Percentiles rank a stretch among this genome's conserved stretches.
Evolutionary conservation across 2,888 invertebrate genomes (phyloP).

Genomic region (Spodoptera picta): DNA sequence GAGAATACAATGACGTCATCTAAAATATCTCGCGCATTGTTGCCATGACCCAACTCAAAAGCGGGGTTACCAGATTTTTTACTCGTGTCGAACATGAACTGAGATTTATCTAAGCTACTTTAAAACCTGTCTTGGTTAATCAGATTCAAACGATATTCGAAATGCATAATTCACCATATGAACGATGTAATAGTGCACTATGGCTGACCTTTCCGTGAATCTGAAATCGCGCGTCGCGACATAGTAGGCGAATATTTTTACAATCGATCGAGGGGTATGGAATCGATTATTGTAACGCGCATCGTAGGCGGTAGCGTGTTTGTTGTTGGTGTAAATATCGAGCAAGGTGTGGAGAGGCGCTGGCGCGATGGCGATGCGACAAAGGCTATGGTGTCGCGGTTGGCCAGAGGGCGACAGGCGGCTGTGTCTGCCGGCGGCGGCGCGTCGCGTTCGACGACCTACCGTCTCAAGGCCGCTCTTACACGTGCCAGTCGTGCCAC

Average conservation of each 20-base stretch:
- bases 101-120: constrained; percentile 58
- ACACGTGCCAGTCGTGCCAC: constrained; percentile 85
- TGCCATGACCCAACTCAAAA: constrained; percentile 50
- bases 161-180: constrained; percentile 70
- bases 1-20: constrained; percentile 36
- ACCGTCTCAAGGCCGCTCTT: constrained; percentile 86
- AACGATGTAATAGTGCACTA: constrained; percentile 65
- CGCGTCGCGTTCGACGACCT: constrained; percentile 83
- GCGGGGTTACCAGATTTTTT: constrained; percentile 51
- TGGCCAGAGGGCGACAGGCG: constrained; percentile 72
- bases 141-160: constrained; percentile 68
- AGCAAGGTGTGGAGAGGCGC: constrained; percentile 58
- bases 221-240: constrained; percentile 44
- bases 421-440: constrained; percentile 66
- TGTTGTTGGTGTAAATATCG: constrained; percentile 50
- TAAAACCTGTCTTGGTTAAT: constrained; percentile 66
- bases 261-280: constrained; percentile 23
- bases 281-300: constrained; percentile 18
- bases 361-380: constrained; percentile 61
- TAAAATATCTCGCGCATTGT: constrained; percentile 38
- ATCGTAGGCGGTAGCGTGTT: constrained; percentile 26
- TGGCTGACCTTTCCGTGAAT: constrained; percentile 62
- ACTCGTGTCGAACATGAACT: constrained; percentile 58
- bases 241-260: constrained; percentile 34
- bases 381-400: constrained; percentile 71